Conservation (phyloP, 2,888 invertebrate species). For the Drosophila melanosoma region DNA sequence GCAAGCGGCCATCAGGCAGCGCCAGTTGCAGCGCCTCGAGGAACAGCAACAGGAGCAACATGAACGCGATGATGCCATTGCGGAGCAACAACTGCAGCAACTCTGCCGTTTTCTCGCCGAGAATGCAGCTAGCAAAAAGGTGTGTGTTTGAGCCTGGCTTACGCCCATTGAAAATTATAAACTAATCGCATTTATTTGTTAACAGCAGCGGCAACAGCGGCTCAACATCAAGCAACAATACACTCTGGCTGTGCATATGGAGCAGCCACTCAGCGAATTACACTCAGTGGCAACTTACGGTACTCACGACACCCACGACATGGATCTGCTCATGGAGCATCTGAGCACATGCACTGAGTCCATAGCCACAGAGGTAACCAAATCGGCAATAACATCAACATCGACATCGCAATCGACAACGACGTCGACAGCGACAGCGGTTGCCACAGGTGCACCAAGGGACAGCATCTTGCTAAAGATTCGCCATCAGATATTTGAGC, state of each 20-base stretch:
- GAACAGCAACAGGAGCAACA: constrained; percentile 14
- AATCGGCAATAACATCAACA: constrained; percentile 23
- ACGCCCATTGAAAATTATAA: background rate
- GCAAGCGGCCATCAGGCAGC: constrained; percentile 64
- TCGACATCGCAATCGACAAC: constrained; percentile 16
- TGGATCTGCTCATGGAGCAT: constrained; percentile 55
- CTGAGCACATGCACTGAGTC: constrained; percentile 36
- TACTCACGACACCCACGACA: constrained; percentile 37
- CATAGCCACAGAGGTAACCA: constrained; percentile 15
- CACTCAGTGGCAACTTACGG: constrained; percentile 6
- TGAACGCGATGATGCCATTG: constrained; percentile 36
- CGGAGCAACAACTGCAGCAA: constrained; percentile 78
- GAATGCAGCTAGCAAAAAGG: constrained; percentile 80
- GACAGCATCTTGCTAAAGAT: constrained; percentile 81
- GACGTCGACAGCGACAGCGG: constrained; percentile 17
- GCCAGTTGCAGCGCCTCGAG: constrained; percentile 33
- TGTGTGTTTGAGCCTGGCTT: constrained; percentile 45
- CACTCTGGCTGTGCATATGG: background rate
- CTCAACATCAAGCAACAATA: constrained; percentile 36
- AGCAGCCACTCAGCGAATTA: constrained; percentile 34
- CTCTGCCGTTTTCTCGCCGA: constrained; percentile 82
- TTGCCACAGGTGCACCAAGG: constrained; percentile 34
- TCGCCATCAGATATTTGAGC: constrained; percentile 83
- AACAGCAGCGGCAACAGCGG: constrained; percentile 53
- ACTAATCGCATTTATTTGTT: constrained; percentile 12